Percentiles rank a stretch among this genome's conserved stretches.
Evolutionary conservation across 2,113 vertebrate genomes (phyloP).

Genomic region (Anguilla rostrata): DNA sequence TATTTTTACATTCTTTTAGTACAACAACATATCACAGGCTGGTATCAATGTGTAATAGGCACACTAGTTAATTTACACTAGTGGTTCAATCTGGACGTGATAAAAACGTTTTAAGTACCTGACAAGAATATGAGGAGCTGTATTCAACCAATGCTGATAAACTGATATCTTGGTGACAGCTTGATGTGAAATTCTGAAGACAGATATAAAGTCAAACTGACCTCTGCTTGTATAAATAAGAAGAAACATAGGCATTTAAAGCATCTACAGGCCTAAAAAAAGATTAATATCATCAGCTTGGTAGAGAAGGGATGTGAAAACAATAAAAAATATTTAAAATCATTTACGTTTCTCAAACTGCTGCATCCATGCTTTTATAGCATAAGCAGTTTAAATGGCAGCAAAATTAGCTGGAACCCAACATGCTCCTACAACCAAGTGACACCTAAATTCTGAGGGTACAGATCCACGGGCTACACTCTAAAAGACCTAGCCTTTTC

Average conservation of each 20-base stretch:
- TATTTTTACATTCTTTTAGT: not conserved
- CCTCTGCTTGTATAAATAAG: not conserved
- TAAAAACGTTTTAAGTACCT: not conserved
- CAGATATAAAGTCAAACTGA: not conserved
- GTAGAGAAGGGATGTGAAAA: not conserved
- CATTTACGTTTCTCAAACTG: not conserved
- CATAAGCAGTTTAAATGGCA: not conserved
- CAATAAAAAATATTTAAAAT: not conserved
- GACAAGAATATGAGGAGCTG: not conserved
- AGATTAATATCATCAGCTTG: not conserved
- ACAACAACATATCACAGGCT: not conserved
- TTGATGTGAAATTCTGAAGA: not conserved
- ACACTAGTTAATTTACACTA: not conserved
- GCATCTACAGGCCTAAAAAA: not conserved
- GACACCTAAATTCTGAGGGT: not conserved
- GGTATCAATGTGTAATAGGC: not conserved
- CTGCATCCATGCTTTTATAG: not conserved
- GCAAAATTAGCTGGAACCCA: not conserved
- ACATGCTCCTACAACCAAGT: not conserved
- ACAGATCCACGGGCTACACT: not conserved
- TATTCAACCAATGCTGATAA: not conserved
- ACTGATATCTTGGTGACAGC: not conserved
- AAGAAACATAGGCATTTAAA: not conserved
- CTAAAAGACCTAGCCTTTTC: not conserved
- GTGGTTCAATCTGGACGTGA: not conserved